Conservation (phyloP, 2,888 invertebrate species). For the Mythimna lalbum region DNA sequence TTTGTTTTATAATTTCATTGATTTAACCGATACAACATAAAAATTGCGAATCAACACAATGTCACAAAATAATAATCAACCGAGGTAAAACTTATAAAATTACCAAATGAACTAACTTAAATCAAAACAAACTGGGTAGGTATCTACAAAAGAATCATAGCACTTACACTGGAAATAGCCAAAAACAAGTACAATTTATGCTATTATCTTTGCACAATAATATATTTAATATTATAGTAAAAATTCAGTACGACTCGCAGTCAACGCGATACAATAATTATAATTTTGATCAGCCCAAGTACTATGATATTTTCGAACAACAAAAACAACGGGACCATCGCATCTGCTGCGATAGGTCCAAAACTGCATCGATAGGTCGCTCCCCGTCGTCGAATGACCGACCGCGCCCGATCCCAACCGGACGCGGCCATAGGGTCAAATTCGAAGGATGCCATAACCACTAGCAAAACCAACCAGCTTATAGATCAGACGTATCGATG, state of each 20-base stretch:
- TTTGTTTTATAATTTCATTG: constrained; percentile 23
- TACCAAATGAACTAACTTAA: constrained; percentile 52
- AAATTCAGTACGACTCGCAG: constrained; percentile 59
- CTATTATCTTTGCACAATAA: constrained; percentile 52
- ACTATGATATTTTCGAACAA: constrained; percentile 66
- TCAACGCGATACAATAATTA: constrained; percentile 55
- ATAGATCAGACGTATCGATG: constrained; percentile 23
- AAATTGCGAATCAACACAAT: constrained; percentile 42
- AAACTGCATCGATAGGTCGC: constrained; percentile 57
- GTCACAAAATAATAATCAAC: constrained; percentile 48
- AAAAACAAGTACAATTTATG: constrained; percentile 54
- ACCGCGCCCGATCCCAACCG: constrained; percentile 16
- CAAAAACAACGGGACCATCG: constrained; percentile 47
- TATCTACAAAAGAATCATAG: constrained; percentile 66
- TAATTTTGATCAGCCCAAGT: constrained; percentile 75
- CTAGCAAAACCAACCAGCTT: constrained; percentile 25
- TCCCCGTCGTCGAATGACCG: constrained; percentile 38
- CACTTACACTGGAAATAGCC: constrained; percentile 71
- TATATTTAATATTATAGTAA: constrained; percentile 60
- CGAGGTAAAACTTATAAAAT: constrained; percentile 43
- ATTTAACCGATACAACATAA: constrained; percentile 37
- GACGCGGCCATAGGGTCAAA: constrained; percentile 3
- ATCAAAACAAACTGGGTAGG: constrained; percentile 52
- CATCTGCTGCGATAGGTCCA: constrained; percentile 47
- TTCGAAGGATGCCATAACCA: constrained; percentile 10